Evolutionary conservation across 2,797 vertebrate species (phyloP).

Genomic region (Spinus olivaceus): DNA sequence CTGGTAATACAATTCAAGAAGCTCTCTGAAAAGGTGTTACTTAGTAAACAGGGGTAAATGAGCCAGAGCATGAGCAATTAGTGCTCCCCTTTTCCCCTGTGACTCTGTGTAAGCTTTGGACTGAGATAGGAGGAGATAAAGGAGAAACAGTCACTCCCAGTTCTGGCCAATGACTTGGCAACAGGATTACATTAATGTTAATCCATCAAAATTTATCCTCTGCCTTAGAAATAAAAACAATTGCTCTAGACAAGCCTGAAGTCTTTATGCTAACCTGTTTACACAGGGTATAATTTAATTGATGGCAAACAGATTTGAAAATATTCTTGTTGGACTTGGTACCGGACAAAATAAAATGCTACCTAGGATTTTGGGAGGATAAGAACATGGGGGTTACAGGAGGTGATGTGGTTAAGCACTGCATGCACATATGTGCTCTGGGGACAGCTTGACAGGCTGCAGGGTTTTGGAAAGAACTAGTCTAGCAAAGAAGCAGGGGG

Average conservation of each 20-base stretch:
- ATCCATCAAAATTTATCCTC: constrained; percentile 2
- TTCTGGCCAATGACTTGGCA: background rate
- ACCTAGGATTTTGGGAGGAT: background rate
- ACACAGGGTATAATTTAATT: background rate
- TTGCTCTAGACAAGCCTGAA: background rate
- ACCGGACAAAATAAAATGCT: background rate
- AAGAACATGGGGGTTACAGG: background rate
- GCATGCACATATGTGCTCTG: background rate
- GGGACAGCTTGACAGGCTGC: background rate
- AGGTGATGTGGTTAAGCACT: background rate
- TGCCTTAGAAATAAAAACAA: background rate
- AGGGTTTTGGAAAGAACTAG: constrained; percentile 1
- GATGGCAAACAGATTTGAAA: background rate
- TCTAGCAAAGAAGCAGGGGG: background rate
- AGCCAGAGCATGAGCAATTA: background rate
- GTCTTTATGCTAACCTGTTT: background rate
- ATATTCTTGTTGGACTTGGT: background rate
- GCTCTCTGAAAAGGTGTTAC: background rate
- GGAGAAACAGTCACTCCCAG: background rate
- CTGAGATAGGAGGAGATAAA: background rate
- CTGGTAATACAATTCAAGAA: background rate
- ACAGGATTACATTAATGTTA: background rate
- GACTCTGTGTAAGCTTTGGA: background rate
- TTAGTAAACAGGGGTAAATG: background rate
- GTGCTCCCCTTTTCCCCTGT: background rate